A percentile compares a stretch with the other conserved stretches of the same genome.
Conservation (phyloP, 2,113 vertebrate genomes). For the Notothenia coriiceps region DNA sequence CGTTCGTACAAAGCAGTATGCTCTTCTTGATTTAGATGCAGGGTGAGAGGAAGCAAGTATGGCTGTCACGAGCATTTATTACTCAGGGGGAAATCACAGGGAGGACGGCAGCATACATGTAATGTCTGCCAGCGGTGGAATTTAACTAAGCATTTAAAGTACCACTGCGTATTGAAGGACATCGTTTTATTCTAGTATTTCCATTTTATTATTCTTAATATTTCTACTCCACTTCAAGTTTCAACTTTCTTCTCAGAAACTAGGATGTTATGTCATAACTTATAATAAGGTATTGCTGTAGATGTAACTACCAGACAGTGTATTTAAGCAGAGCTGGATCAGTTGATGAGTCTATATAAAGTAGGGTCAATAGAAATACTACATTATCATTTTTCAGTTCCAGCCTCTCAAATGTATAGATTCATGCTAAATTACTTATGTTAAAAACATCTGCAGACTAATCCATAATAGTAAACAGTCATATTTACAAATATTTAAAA, state of each 20-base stretch:
- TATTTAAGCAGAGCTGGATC: neutral
- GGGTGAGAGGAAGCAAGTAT: slow-evolving; percentile 22
- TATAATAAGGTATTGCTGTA: neutral
- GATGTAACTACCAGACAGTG: neutral
- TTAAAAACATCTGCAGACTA: no score
- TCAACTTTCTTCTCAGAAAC: neutral
- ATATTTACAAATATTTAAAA: no score
- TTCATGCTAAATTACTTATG: no score
- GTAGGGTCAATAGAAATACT: no score
- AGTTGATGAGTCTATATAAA: no score
- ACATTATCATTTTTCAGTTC: neutral
- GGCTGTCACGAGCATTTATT: slow-evolving; percentile 2
- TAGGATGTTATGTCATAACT: neutral
- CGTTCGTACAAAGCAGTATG: slow-evolving; percentile 25
- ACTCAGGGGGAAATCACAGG: neutral
- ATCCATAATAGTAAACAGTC: no score
- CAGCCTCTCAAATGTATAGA: neutral
- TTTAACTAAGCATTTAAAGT: neutral
- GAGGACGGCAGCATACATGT: neutral
- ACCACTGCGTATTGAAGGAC: no score
- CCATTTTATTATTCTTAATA: no score
- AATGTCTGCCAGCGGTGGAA: neutral
- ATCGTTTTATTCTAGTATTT: neutral
- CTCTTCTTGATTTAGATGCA: slow-evolving; percentile 42
- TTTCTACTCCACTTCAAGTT: neutral